Percentiles rank a stretch among this genome's conserved stretches.
Conservation (phyloP, 2,888 invertebrate species). For the Protonemura montana region DNA sequence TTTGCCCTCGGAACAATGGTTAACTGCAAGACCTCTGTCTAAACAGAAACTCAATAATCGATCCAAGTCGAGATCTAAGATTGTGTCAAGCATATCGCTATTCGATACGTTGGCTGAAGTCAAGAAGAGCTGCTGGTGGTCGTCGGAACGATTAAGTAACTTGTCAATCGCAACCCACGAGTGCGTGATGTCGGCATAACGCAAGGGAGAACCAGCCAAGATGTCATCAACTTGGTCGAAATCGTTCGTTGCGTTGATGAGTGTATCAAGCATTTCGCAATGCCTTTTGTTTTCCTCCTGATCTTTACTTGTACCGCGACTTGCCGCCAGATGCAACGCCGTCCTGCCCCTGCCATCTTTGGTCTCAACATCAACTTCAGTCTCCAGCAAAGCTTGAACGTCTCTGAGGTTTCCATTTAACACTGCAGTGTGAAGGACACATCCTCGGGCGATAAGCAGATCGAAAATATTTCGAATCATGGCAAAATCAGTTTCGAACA, state of each 20-base stretch:
- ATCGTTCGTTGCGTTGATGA: conserved; percentile 18
- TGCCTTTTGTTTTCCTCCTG: not conserved
- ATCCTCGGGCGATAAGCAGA: conserved; percentile 32
- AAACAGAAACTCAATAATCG: not conserved
- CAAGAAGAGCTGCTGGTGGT: not conserved
- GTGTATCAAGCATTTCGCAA: conserved; percentile 29
- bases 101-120: conserved; percentile 8
- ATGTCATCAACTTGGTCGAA: conserved; percentile 20
- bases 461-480: conserved; percentile 42
- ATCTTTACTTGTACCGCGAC: not conserved
- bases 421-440: conserved; percentile 37
- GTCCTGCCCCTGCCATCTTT: conserved; percentile 43
- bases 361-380: conserved; percentile 18
- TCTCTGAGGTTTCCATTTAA: conserved; percentile 23
- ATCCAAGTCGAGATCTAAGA: not conserved
- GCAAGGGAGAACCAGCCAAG: conserved; percentile 33
- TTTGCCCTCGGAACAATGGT: no score
- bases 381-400: not conserved
- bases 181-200: conserved; percentile 38
- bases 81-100: not conserved
- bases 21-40: not conserved
- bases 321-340: conserved; percentile 42
- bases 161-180: conserved; percentile 33
- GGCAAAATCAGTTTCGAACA: conserved; percentile 31
- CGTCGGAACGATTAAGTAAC: not conserved